Base-by-base conservation (phyloP, 2,797 vertebrate genomes). In the Fratercula arctica region DNA sequence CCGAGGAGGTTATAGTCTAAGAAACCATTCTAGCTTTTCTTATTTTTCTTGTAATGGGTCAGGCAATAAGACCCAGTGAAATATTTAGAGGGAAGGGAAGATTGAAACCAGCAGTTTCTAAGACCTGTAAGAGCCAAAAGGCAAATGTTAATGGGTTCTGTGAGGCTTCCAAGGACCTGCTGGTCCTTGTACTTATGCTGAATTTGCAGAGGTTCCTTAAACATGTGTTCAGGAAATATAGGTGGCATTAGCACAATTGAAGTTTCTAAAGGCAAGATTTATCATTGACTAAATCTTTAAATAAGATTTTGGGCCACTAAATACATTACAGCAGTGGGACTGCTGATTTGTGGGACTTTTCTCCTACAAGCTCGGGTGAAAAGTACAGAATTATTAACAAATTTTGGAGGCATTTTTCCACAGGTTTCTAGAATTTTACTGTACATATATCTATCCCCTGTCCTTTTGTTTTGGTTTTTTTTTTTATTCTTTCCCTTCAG, bases 121-220 rank as follows among this genome's bases (percentile, higher is more conserved):
- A 66, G 60, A 95, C 78, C 67, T 73, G 11, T 67, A 73, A 94
- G 92, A 95, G 77, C 85, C 75, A 75, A 94, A 95, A 91, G 73
- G 82, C 70, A 97, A 96, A 97, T 93, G 91, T 91, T 96, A 96
- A 97, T 96, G 93, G 77, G 68, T 94, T 93, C 91, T 97, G 70
- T 90, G 92, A 84, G 83, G 89, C 83, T 97, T 97, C 93, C 95
- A 97, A 93, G 87, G 90, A 95, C 95, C 95, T 97, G 74, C 87
- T 95, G 92, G 92, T 96, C 95, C 92, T 82, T 81, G 57, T 80
- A 51, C 93, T 95, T 83, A 82, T 10, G 73, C 89, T 91, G 92
- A 95, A 94, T 96, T 94, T 95, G 66, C 93, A 94, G 93, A 94
- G 92, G 91, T 73, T 96, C 54, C 81, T 94, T 90, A 69, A 95